Base-by-base conservation (phyloP, 2,113 vertebrate species). In the Lepus americanus region DNA sequence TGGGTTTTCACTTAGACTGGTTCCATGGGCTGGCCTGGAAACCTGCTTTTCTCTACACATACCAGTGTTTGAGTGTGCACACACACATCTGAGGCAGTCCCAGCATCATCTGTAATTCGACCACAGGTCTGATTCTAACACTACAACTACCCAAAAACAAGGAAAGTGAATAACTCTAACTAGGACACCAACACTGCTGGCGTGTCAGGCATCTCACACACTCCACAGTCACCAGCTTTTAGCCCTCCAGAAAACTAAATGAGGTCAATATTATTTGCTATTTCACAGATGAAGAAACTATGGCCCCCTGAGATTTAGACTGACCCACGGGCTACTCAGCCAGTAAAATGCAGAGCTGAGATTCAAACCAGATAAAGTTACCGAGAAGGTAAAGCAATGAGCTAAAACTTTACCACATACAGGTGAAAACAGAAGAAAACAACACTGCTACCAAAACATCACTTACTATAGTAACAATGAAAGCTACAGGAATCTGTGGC, bases 221-320 rank as follows among this genome's bases (percentile, higher is more conserved):
- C 78, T 77, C 29, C 53, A 33, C 23, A 33, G 69, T 66, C 74
- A 16, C 25, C 63, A 73, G 49, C 55, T 87, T 90, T 81, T 73
- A 73, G 63, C n/a, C 12, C 63, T 73, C 36, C 17, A 59, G 31
- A 89, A 33, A 59, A 59, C 20, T 12, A 74, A 49, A 66, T 61
- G 33, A 90, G 6, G 9, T 83, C 49, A 69, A 36, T 61, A 78
- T 61, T 44, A 73, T 25, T 87, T 66, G 31, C 12, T 25, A 92
- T 78, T 77, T 87, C 53, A 92, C 33, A 94, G 27, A 61, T 84
- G 10, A 90, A 80, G 10, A 36, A 79, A 84, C 39, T 36, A 25
- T 66, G 22, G 64, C 22, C 55, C 87, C 51, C 59, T 4, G 36
- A 72, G 44, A 67, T 33, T 79, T 31, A 94, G 31, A 66, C 19